Evolutionary conservation across 2,797 vertebrate genomes (phyloP), one percentile per base, ranked within the genome.

Genomic region (Macrochelys suwanniensis): DNA sequence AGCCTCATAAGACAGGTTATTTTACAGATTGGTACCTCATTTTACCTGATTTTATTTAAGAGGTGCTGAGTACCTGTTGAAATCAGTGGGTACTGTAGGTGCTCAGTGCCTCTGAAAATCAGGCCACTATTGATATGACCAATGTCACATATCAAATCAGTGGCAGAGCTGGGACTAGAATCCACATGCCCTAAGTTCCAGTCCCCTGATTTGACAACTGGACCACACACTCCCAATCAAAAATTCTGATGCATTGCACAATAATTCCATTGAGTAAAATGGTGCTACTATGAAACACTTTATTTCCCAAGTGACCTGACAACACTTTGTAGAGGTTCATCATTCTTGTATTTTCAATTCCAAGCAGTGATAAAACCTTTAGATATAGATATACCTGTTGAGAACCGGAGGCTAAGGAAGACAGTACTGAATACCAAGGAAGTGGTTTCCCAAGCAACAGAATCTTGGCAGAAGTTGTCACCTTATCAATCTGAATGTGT

Each of bases 1-100:
- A 42, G 21, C 9, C 1, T 54, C 77, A n/a, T 49, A 87, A 82
- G 3, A 57, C 8, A 26, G 26, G 56, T 42, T 57, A 28, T 57
- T 28, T 26, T 57, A 57, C 26, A 11, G 26, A 28, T 57, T 12
- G 56, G 31, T 90, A 0, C 28, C 56, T 6, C 42, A 31, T 26
- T 74, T 1, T 80, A 42, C 3, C 3, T 87, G 26, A 56, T 85
- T 0, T 0, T 4, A 78, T 5, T 50, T 25, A 59, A 85, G 76
- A 80, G 47, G 28, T 87, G 11, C 19, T 23, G 31, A 79, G 12
- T 6, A 19, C 17, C 31, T 33, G 15, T 4, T 68, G n/a, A 68
- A 68, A 28, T 68, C 33, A 68, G 8, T 57, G 56, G 61, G n/a
- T n/a, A 25, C 51, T 80, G n/a, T 76, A 28, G 68, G 11, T 76